phyloP scores from a whole-genome alignment of 2,797 vertebrate genomes.

The Balearica regulorum region DNA sequence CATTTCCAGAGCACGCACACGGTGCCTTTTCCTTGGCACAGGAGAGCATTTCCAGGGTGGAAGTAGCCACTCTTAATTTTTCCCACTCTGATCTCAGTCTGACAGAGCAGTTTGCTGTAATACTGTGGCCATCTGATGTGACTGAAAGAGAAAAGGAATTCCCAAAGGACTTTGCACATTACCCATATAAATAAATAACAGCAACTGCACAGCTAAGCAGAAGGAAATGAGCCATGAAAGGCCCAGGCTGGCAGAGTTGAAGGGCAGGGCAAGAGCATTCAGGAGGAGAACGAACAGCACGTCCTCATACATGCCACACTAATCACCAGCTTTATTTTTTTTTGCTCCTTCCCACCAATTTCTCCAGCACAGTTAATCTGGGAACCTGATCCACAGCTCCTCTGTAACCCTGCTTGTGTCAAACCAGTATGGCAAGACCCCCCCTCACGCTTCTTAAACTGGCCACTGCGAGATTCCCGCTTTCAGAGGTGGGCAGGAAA shows the following conservation, averaged over 20 bases:
- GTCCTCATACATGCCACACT: not conserved
- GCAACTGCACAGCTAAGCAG: slow-evolving; percentile 55
- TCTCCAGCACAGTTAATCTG: not conserved
- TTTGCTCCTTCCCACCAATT: not conserved
- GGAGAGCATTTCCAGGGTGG: not conserved
- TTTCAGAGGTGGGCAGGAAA: not conserved
- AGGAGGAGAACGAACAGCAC: not conserved
- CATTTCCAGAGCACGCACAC: not conserved
- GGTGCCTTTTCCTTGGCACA: not conserved
- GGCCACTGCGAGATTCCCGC: not conserved
- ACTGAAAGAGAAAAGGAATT: slow-evolving; percentile 30
- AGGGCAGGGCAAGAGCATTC: slow-evolving; percentile 53
- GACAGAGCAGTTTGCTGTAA: not conserved
- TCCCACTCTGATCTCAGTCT: not conserved
- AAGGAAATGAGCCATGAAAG: slow-evolving; percentile 47
- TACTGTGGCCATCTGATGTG: not conserved
- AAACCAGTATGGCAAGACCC: not conserved
- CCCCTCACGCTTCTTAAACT: rapidly evolving
- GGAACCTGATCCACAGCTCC: not conserved
- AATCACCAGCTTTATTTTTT: not conserved
- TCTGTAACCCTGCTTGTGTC: not conserved
- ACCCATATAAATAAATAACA: slow-evolving; percentile 32
- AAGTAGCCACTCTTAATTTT: not conserved
- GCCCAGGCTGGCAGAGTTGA: slow-evolving; percentile 46
- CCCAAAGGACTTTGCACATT: slow-evolving; percentile 18